These are phyloP conservation scores for Napeogenes inachia DNA, from an alignment of 2,888 invertebrate genomes.

Conservation along the genomic window DNA sequence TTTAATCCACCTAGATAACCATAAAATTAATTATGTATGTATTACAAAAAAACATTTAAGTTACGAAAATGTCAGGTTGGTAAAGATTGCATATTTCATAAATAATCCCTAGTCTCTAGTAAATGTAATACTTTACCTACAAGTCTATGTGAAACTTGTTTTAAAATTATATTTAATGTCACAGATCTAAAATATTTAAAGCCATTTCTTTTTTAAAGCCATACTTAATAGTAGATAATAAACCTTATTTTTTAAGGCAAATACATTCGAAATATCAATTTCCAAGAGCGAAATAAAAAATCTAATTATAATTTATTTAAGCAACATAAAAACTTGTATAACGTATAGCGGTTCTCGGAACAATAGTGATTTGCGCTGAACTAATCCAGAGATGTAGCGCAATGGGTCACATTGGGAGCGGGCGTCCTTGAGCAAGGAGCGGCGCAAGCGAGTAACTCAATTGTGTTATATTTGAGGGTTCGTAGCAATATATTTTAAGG, in stretches of 20 bases:
- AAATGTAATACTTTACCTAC: too few relatives aligned
- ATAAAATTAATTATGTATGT: too few relatives aligned
- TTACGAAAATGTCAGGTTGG: too few relatives aligned
- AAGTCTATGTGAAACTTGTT: too few relatives aligned
- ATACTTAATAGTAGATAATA: not conserved
- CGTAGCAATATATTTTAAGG: too few relatives aligned
- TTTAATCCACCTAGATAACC: too few relatives aligned
- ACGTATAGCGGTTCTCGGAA: conserved; percentile 33
- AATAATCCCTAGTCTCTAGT: too few relatives aligned
- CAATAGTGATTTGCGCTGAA: conserved; percentile 36
- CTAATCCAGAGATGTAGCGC: conserved; percentile 52
- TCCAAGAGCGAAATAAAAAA: conserved; percentile 11
- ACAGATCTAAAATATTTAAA: not conserved
- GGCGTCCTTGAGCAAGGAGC: conserved; percentile 56
- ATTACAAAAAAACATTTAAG: too few relatives aligned
- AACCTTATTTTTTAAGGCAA: not conserved
- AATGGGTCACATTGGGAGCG: conserved; percentile 70
- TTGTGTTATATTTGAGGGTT: not conserved
- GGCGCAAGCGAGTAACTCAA: conserved; percentile 23
- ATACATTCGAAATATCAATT: not conserved
- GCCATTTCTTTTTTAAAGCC: not conserved
- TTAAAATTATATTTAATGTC: too few relatives aligned
- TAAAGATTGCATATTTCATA: too few relatives aligned
- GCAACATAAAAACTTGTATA: conserved; percentile 24
- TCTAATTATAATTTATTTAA: conserved; percentile 26